phyloP scores from a whole-genome alignment of 2,888 invertebrate genomes.

The Noctua comes region DNA sequence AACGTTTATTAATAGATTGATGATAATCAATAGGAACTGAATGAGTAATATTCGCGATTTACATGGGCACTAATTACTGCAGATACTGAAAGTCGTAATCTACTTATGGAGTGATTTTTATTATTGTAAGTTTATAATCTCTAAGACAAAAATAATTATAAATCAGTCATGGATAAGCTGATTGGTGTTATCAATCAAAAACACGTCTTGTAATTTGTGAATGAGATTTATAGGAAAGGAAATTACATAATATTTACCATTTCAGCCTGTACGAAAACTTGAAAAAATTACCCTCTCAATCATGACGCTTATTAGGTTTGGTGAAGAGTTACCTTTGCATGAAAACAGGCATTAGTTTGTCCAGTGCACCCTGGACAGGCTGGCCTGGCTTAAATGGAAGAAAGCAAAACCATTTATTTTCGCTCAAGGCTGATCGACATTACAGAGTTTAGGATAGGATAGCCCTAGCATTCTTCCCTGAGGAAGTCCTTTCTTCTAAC shows the following conservation, averaged over 20 bases:
- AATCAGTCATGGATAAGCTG: constrained; percentile 22
- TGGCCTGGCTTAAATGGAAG: neutral
- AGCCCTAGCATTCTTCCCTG: neutral
- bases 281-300: neutral
- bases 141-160: constrained; percentile 11
- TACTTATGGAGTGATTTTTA: constrained; percentile 30
- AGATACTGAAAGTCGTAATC: constrained; percentile 27
- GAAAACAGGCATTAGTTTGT: neutral
- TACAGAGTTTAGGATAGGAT: neutral
- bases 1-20: neutral
- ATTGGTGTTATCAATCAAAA: neutral
- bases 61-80: neutral
- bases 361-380: neutral
- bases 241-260: neutral
- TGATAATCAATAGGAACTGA: neutral
- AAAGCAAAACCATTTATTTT: neutral
- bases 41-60: constrained; percentile 20
- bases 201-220: neutral
- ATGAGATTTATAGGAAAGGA: neutral
- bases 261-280: neutral
- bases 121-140: constrained; percentile 39
- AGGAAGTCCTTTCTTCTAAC: neutral
- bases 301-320: too few relatives aligned
- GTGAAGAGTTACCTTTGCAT: too few relatives aligned
- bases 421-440: neutral